These are phyloP conservation scores for Eurytemora carolleeae DNA, from an alignment of 1,140 invertebrate species.

Conservation along the genomic window DNA sequence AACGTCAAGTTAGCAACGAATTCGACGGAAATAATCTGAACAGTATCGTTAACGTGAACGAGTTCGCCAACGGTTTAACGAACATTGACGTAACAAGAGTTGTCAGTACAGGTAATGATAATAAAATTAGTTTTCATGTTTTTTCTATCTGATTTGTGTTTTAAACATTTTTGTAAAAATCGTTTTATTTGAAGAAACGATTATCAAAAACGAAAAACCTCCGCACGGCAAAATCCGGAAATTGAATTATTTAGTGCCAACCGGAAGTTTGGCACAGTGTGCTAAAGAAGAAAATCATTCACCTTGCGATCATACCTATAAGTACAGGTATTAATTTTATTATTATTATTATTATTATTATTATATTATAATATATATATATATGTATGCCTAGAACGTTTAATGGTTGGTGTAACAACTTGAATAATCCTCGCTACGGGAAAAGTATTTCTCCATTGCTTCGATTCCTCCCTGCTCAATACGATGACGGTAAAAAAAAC, in stretches of 20 bases:
- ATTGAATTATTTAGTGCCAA: neutral
- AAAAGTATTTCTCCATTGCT: slow-evolving; percentile 20
- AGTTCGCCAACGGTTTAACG: slow-evolving; percentile 28
- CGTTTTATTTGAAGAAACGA: too few species aligned
- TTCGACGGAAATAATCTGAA: neutral
- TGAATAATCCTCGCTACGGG: slow-evolving; percentile 31
- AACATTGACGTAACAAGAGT: slow-evolving; percentile 28
- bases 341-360: too few species aligned
- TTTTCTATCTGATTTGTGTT: too few species aligned
- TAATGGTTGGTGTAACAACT: slow-evolving; percentile 40
- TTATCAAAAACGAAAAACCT: too few species aligned
- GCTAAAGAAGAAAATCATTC: slow-evolving; percentile 30
- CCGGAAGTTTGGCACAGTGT: slow-evolving; percentile 21
- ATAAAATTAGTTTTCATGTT: neutral
- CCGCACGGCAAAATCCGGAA: too few species aligned
- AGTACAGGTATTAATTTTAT: slow-evolving; percentile 26
- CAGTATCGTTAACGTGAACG: slow-evolving; percentile 23
- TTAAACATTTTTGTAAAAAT: too few species aligned
- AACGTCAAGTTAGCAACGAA: slow-evolving; percentile 7
- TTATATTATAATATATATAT: neutral
- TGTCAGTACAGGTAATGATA: slow-evolving; percentile 16
- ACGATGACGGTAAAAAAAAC: slow-evolving; percentile 15
- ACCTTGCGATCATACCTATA: slow-evolving; percentile 37
- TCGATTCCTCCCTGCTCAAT: slow-evolving; percentile 10
- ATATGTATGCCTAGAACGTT: slow-evolving; percentile 23